These are phyloP conservation scores for Ceratitis capitata DNA, from an alignment of 1,140 invertebrate species.

Conservation along the genomic window DNA sequence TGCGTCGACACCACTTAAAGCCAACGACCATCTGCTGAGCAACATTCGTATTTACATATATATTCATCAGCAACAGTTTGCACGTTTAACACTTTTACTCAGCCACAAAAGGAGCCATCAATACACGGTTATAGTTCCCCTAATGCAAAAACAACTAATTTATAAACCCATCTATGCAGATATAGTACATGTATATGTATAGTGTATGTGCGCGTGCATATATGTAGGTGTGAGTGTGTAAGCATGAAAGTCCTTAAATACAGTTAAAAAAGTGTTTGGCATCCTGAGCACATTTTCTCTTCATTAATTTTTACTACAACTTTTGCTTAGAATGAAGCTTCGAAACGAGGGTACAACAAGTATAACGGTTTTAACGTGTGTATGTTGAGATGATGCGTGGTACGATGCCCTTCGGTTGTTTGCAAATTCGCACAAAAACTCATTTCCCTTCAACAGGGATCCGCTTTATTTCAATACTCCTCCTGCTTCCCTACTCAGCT, in stretches of 20 bases:
- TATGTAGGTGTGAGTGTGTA: too few relatives aligned
- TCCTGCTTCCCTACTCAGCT: too few relatives aligned
- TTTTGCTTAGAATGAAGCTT: neutral
- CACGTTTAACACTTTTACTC: neutral
- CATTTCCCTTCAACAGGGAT: neutral
- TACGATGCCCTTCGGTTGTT: neutral
- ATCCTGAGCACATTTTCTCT: constrained; percentile 11
- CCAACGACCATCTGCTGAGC: too few relatives aligned
- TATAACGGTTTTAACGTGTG: too few relatives aligned
- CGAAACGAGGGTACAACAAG: too few relatives aligned
- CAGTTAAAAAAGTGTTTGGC: constrained; percentile 27
- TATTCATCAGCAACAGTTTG: constrained; percentile 29
- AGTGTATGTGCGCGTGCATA: too few relatives aligned
- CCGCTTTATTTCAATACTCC: too few relatives aligned
- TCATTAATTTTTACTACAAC: constrained; percentile 34
- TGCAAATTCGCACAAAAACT: neutral
- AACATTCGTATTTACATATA: too few relatives aligned
- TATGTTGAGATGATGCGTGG: too few relatives aligned
- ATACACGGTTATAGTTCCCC: neutral
- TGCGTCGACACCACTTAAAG: neutral
- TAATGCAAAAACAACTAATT: constrained; percentile 2
- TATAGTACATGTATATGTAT: neutral
- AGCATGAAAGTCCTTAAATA: neutral
- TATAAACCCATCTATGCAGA: neutral
- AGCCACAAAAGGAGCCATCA: neutral